A percentile compares a stretch with the other conserved stretches of the same genome.
phyloP scores from a whole-genome alignment of 1,140 invertebrate species.

The Meloidogyne floridensis region DNA sequence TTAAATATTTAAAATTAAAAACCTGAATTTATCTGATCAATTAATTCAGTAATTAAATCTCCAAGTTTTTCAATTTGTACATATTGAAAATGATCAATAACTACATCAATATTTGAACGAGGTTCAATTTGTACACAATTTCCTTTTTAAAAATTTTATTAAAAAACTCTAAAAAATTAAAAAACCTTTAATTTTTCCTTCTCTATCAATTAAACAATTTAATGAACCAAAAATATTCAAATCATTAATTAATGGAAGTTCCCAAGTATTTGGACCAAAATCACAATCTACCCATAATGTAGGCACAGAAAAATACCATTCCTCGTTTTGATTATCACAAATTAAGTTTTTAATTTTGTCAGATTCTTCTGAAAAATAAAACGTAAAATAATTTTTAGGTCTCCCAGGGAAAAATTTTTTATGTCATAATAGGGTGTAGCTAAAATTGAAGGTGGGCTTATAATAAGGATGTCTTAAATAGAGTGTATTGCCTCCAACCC shows the following conservation, averaged over 20 bases:
- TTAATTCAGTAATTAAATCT: constrained; percentile 18
- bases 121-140: constrained; percentile 34
- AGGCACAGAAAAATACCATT: constrained; percentile 36
- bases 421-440: too few species aligned
- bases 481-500: too few species aligned
- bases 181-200: constrained; percentile 8
- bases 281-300: constrained; percentile 39
- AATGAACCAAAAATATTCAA: constrained; percentile 28
- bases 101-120: constrained; percentile 21
- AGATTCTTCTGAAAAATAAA: not conserved
- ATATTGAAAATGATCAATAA: constrained; percentile 40
- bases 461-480: too few species aligned
- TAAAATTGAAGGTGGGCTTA: too few species aligned
- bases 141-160: not conserved
- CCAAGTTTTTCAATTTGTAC: constrained; percentile 33
- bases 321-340: constrained; percentile 9
- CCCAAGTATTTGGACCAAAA: constrained; percentile 32
- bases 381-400: not conserved
- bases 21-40: constrained; percentile 35
- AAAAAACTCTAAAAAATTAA: not conserved
- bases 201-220: not conserved
- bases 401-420: too few species aligned
- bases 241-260: constrained; percentile 30
- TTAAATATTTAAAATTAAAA: not conserved
- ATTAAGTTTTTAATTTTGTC: constrained; percentile 7